Evolutionary conservation across 2,888 invertebrate species (phyloP).

Genomic region (Mythimna albipuncta): DNA sequence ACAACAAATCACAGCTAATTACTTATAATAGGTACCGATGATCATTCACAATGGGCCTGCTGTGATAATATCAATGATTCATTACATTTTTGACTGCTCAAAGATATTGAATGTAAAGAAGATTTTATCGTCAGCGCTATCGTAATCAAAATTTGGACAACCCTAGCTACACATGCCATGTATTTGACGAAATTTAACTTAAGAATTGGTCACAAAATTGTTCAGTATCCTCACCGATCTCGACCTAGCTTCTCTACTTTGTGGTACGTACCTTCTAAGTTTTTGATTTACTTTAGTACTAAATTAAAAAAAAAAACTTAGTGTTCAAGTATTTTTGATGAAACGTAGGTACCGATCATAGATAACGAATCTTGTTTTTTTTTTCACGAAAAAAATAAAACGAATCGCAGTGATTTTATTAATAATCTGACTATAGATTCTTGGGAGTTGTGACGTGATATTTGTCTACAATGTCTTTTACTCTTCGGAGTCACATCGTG

Average conservation of each 20-base stretch:
- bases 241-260: conserved; percentile 71
- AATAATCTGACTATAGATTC: neutral
- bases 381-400: neutral
- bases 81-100: neutral
- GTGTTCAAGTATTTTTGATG: neutral
- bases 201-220: conserved; percentile 61
- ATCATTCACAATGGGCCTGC: conserved; percentile 20
- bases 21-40: neutral
- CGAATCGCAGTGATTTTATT: neutral
- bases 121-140: conserved; percentile 34
- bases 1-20: conserved; percentile 19
- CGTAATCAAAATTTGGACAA: conserved; percentile 63
- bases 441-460: neutral
- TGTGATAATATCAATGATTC: conserved; percentile 20
- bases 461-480: neutral
- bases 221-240: conserved; percentile 76
- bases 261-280: conserved; percentile 71
- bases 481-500: neutral
- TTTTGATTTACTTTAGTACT: neutral
- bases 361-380: neutral
- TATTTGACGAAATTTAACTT: conserved; percentile 77
- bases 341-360: neutral
- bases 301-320: too few species aligned
- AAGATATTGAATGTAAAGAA: neutral
- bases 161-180: conserved; percentile 71